phyloP scores from a whole-genome alignment of 2,797 vertebrate genomes.

The Atherinosoma microstoma region DNA sequence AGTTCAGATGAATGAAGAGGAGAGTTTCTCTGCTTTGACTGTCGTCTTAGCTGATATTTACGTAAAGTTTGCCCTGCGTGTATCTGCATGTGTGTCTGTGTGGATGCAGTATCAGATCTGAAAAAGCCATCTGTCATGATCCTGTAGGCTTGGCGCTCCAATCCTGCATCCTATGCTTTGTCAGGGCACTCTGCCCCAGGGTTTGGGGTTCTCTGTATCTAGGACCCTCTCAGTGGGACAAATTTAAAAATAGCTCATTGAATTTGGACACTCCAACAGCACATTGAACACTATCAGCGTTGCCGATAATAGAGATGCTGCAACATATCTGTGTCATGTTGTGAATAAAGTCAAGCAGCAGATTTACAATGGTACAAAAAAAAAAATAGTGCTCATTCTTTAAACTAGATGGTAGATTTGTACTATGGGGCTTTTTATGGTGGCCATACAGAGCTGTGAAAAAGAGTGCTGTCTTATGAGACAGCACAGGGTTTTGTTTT shows the following conservation, averaged over 20 bases:
- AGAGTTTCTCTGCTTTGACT: background rate
- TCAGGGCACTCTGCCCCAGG: constrained; percentile 54
- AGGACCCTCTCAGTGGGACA: constrained; percentile 70
- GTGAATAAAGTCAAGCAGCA: background rate
- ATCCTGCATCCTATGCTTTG: constrained; percentile 30
- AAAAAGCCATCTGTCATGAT: constrained; percentile 54
- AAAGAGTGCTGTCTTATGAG: constrained; percentile 11
- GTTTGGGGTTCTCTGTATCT: constrained; percentile 53
- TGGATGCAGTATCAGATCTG: constrained; percentile 21
- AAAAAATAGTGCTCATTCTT: constrained; percentile 5
- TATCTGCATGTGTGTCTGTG: constrained; percentile 19
- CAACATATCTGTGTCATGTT: background rate
- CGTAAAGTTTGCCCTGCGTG: constrained; percentile 4
- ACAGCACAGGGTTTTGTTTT: constrained; percentile 33
- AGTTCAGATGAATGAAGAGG: background rate
- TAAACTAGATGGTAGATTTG: background rate
- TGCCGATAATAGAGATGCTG: constrained; percentile 14
- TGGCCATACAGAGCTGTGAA: constrained; percentile 16
- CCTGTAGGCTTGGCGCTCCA: constrained; percentile 29
- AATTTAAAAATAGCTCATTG: constrained; percentile 73
- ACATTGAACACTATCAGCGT: constrained; percentile 22
- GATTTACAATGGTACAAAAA: background rate
- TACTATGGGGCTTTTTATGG: constrained; percentile 3
- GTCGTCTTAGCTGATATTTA: constrained; percentile 10
- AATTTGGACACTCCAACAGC: constrained; percentile 48